Base-by-base conservation (phyloP, 2,888 invertebrate genomes). In the Dolichopus griseipennis region DNA sequence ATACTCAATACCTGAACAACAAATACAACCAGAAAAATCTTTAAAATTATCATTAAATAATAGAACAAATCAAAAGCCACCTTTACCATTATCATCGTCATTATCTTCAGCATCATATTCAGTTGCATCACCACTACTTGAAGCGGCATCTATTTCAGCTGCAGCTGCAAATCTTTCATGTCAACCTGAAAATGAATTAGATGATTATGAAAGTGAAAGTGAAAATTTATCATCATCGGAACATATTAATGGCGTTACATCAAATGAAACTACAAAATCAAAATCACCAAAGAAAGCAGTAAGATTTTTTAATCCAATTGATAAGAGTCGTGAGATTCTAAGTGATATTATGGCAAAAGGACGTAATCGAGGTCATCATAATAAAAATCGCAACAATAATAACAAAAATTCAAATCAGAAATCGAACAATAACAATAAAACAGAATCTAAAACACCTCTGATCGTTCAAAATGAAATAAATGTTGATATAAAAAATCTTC, bases 281-380 rank as follows among this genome's bases (percentile, higher is more conserved):
- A 52, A 52, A 6, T 52, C 52, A 18, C 52, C 52, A 21, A 63
- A 20, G 5, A 71, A 68, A 69, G 10, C 65, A 15, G 69, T 69
- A 4, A 72, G 66, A 68, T 73, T 75, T 22, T 75, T 75, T 43
- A 77, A 74, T 73, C 75, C 78, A 67, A 73, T 77, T 71, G 75
- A 76, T 72, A 76, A 74, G 71, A 76, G 78, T 74, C 76, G 78
- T 69, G 77, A 77, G 67, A 76, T 78, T 72, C 73, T 79, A 65
- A 76, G 74, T 74, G 78, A 78, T 69, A 76, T 79, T 72, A 81
- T 81, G 81, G 81, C 80, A 72, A 80, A 80, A 73, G 80, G 81
- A 76, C 80, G 79, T 75, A 78, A 80, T 75, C 78, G 79, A 69
- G 76, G 78, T 73, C 77, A 78, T 22, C 76, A 77, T 67, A 75